Evolutionary conservation across 2,888 invertebrate genomes (phyloP), one percentile per base, ranked within the genome.

Genomic region (Euspilapteryx auroguttella): DNA sequence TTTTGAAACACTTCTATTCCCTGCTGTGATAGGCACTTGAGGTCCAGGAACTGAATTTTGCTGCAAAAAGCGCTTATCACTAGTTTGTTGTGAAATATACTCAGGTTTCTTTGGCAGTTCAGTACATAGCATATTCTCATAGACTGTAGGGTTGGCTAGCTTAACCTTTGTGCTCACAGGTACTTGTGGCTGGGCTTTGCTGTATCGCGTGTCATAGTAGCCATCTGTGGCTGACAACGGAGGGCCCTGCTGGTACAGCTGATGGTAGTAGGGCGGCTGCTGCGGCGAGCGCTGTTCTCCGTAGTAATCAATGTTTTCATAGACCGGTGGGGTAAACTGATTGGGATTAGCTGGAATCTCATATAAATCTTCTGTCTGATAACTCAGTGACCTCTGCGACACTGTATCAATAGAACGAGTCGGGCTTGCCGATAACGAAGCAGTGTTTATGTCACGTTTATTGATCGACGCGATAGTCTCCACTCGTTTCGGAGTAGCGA

Each of bases 301-400:
- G 66, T 88, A 89, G 51, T 88, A 89, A 39, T 89, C 89, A 29
- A 91, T 79, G 57, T 91, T 91, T 55, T 91, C 91, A 52, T 91
- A 91, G 14, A 91, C 84, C 23, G 71, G 59, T 25, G 69, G 58
- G 22, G 71, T 56, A 42, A 63, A 68, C 37, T 61, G 63, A 37
- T 53, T 61, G 10, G 73, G 63, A 41, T 62, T 59, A 24, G 62
- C 66, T 32, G 68, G 65, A 39, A 71, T 75, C 45, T 63, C 76
- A 35, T 69, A 73, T 32, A 75, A 44, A 41, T 75, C 71, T 32
- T 69, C 68, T 12, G 69, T 66, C 48, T 65, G 64, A 42, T 73
- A 71, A 37, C 69, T 66, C 27, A 63, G 59, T 21, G 82, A 81
- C 45, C 81, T 76, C 41, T 81, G 79, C n/a, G 82, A 82, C 40